These are phyloP conservation scores for Oasisia sp. DNA, from an alignment of 2,888 invertebrate genomes.

Conservation along the genomic window DNA sequence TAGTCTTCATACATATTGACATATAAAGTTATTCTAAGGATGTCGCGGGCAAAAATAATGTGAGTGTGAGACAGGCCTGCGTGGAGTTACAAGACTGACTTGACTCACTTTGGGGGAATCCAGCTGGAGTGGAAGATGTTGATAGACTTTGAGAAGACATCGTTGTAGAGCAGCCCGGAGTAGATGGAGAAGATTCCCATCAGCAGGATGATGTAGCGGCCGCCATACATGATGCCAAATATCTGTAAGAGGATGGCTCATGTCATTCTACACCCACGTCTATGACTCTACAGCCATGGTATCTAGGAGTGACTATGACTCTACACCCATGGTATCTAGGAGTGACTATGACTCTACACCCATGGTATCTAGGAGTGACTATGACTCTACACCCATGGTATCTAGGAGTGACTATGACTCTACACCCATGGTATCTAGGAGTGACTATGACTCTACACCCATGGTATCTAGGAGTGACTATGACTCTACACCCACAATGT, in stretches of 20 bases:
- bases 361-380: too few species aligned
- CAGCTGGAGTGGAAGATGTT: constrained; percentile 95
- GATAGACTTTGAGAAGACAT: constrained; percentile 96
- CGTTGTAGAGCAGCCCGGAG: constrained; percentile 97
- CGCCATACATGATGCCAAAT: constrained; percentile 98
- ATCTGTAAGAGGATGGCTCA: constrained; percentile 75
- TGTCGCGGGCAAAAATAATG: too few species aligned
- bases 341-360: too few species aligned
- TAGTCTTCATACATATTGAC: too few species aligned
- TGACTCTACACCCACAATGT: too few species aligned
- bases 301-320: too few species aligned
- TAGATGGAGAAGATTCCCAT: constrained; percentile 99
- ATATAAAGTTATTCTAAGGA: too few species aligned
- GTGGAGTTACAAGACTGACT: neutral
- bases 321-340: too few species aligned
- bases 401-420: too few species aligned
- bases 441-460: neutral
- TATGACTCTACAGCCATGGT: neutral
- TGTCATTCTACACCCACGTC: neutral
- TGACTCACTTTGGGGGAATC: constrained; percentile 60
- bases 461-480: too few species aligned
- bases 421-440: too few species aligned
- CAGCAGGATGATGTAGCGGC: constrained; percentile 95
- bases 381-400: too few species aligned
- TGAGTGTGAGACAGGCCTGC: neutral